Evolutionary conservation across 2,888 invertebrate species (phyloP).

Genomic region (Pristionchus arcanus): DNA sequence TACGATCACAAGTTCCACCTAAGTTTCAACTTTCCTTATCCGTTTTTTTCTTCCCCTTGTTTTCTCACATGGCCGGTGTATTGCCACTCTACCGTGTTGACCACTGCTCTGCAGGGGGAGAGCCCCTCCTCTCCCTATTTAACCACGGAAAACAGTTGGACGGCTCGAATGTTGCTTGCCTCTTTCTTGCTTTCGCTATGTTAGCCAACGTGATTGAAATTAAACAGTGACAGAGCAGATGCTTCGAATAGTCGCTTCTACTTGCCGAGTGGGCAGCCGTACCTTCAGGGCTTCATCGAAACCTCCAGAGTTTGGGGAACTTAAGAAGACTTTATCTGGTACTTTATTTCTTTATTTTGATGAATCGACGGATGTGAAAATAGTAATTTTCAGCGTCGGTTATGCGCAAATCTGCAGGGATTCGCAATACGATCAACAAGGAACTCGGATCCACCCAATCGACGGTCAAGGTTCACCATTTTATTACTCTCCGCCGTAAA

Average conservation of each 20-base stretch:
- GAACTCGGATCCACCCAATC: neutral
- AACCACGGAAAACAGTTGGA: neutral
- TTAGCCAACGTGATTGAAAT: neutral
- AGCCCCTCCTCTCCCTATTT: neutral
- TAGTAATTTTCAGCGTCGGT: neutral
- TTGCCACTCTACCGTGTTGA: conserved; percentile 14
- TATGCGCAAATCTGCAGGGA: neutral
- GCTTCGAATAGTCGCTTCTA: neutral
- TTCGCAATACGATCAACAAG: neutral
- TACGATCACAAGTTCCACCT: neutral
- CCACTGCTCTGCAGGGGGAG: neutral
- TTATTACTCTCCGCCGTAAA: conserved; percentile 1
- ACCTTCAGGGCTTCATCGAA: neutral
- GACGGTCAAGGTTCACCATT: neutral
- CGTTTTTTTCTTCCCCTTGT: neutral
- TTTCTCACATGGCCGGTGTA: neutral
- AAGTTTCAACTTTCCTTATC: neutral
- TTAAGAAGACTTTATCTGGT: neutral
- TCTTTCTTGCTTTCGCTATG: neutral
- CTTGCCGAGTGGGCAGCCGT: neutral
- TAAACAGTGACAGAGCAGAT: neutral
- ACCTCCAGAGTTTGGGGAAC: neutral
- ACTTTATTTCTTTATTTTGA: neutral
- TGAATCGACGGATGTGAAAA: neutral
- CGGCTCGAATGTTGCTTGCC: neutral